These are phyloP conservation scores for sheep (Ovis aries) DNA, from an alignment of 2,113 vertebrate species.

Conservation along the genomic window ARS-UI_Ramb_v3.0 NC_056076.1:39753001-39753500, in stretches of 20 bases:
- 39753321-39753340: not conserved
- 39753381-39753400: not conserved
- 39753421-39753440: not conserved
- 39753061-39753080: slow-evolving; percentile 6
- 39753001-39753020: slow-evolving; percentile 21
- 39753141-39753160: slow-evolving; percentile 18
- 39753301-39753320: not conserved
- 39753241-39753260: not conserved
- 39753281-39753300: not conserved
- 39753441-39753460: not conserved
- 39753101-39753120: slow-evolving; percentile 10
- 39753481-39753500: not conserved
- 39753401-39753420: not conserved
- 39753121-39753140: not conserved
- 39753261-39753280: not conserved
- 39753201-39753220: not conserved
- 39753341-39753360: not conserved
- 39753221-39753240: slow-evolving; percentile 14
- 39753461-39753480: not conserved
- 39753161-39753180: not conserved
- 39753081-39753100: slow-evolving; percentile 24
- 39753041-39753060: slow-evolving; percentile 29
- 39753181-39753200: slow-evolving; percentile 20
- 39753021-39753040: slow-evolving; percentile 16
- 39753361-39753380: not conserved